Base-by-base conservation (phyloP, 2,113 vertebrate genomes). In the Aythya baeri region DNA sequence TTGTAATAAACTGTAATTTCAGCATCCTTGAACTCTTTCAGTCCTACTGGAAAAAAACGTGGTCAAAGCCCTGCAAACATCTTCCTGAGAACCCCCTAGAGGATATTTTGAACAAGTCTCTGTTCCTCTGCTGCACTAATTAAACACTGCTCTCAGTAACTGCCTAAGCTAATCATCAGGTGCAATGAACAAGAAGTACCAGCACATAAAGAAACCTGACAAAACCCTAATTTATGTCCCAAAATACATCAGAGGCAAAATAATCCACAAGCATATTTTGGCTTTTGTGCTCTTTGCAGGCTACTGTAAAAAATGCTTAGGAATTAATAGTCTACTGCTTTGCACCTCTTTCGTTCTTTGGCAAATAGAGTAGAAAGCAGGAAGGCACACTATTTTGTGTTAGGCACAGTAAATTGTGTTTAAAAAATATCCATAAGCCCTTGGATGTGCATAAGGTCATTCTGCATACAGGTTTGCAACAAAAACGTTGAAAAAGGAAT, bases 121-220 rank as follows among this genome's bases (percentile, higher is more conserved):
- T 91, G 16, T 73, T 91, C 88, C 83, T 95, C 41, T 66, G 77
- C 77, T 62, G 80, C 77, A 72, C 92, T 96, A 95, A 97, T 94
- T 97, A 94, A 95, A 86, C 90, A 94, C 78, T 17, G 21, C 76
- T 94, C 83, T 91, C 72, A 90, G 43, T 57, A 95, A 89, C 94
- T 86, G 88, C 91, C 75, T 82, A 46, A 81, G 76, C 76, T 94
- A 95, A 93, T 90, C 85, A 93, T 66, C 83, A 92, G 14, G 68
- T 83, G 71, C 86, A 81, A 68, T 9, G 86, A 94, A 93, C 27
- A 55, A 90, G 83, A 86, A 80, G 68, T 68, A 96, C 34, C 70
- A 92, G 90, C 66, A 88, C 58, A 92, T 36, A 79, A 89, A 74
- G 78, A 44, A 66, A 50, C 55, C 73, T 88, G 70, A 83, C 73